Percentiles rank a stretch among this genome's conserved stretches.
These are phyloP conservation scores for Temnothorax curvispinosus DNA, from an alignment of 1,140 invertebrate genomes.

Conservation along the genomic window DNA sequence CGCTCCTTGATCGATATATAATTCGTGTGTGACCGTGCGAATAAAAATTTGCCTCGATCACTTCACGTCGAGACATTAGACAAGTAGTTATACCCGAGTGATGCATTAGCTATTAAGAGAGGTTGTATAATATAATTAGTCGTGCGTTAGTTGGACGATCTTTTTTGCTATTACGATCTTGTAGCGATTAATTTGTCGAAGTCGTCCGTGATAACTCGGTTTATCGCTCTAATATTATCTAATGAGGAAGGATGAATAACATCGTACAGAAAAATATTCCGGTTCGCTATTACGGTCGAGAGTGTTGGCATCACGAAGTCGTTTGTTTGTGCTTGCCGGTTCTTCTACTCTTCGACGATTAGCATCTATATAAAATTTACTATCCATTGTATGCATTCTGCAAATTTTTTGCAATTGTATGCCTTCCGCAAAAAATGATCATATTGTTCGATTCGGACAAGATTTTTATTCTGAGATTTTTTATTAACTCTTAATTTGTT, in stretches of 20 bases:
- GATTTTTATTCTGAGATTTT: neutral
- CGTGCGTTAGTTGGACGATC: neutral
- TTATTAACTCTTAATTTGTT: neutral
- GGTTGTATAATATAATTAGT: constrained; percentile 19
- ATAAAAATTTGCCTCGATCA: constrained; percentile 7
- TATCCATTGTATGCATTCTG: neutral
- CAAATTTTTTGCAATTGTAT: neutral
- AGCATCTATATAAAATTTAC: neutral
- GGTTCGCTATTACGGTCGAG: neutral
- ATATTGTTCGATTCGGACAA: neutral
- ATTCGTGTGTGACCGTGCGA: neutral
- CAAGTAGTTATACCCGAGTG: neutral
- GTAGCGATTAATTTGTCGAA: neutral
- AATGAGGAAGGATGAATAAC: constrained; percentile 2
- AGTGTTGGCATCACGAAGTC: neutral
- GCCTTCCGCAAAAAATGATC: neutral
- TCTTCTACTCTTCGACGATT: neutral
- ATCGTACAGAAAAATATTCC: neutral
- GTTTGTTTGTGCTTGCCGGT: neutral
- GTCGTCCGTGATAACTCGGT: constrained; percentile 7
- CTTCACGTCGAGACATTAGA: neutral
- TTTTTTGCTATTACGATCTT: constrained; percentile 1
- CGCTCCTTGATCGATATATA: neutral
- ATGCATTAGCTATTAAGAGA: constrained; percentile 19
- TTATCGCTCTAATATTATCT: constrained; percentile 24